These are phyloP conservation scores for Aphyosemion australe DNA, from an alignment of 2,113 vertebrate species.

Conservation along the genomic window DNA sequence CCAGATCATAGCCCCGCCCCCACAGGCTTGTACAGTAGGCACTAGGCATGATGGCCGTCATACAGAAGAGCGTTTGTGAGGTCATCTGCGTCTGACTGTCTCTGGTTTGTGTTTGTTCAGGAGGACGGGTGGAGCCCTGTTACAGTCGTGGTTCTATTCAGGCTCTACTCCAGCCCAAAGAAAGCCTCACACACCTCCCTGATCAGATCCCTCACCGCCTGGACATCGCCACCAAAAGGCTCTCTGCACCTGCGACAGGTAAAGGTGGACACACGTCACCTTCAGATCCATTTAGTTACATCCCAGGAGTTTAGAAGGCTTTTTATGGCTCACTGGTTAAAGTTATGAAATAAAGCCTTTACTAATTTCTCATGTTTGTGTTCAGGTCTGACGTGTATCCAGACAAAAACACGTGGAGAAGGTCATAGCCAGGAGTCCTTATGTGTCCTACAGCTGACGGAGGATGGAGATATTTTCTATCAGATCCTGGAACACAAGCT, in stretches of 20 bases:
- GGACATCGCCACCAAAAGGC: constrained; percentile 62
- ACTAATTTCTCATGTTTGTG: no score
- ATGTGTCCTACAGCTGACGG: constrained; percentile 84
- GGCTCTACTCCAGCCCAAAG: constrained; percentile 74
- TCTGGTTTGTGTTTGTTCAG: constrained; percentile 50
- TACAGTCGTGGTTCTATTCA: constrained; percentile 73
- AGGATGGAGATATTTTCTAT: constrained; percentile 87
- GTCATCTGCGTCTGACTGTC: no score
- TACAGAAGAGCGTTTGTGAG: no score
- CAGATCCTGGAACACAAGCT: constrained; percentile 73
- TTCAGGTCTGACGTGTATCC: constrained; percentile 75
- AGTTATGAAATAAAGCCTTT: no score
- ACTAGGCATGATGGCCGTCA: no score
- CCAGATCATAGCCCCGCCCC: no score
- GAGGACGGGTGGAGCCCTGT: constrained; percentile 67
- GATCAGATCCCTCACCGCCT: constrained; percentile 77
- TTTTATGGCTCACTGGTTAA: no score
- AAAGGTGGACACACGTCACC: background rate
- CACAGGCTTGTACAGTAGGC: no score
- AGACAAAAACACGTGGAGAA: constrained; percentile 8
- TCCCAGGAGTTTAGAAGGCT: no score
- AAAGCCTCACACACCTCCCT: constrained; percentile 76
- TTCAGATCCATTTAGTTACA: background rate
- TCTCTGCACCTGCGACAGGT: constrained; percentile 79
- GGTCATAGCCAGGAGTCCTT: constrained; percentile 41